Evolutionary conservation across 2,113 vertebrate species (phyloP), one percentile per base, ranked within the genome.

Genomic region (Gobius niger): DNA sequence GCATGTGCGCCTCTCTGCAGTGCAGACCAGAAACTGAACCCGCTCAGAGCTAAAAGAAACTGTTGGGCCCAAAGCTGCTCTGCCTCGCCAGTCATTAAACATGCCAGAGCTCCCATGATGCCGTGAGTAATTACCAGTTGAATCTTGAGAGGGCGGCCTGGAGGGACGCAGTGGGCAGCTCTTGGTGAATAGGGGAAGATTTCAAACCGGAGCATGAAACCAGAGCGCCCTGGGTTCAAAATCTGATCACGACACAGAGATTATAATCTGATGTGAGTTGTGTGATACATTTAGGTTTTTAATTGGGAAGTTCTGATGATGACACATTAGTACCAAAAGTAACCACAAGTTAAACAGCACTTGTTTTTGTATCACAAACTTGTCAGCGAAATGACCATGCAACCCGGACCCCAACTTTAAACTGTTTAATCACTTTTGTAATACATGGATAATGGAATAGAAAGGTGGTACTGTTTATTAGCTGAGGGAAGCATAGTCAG

Each of bases 101-200:
- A 79, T 85, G 86, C 81, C 82, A 88, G 78, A 78, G 77, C 77
- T 89, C 88, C 84, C 84, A 82, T 81, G 81, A 90, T 87, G 87
- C 77, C 77, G 74, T 69, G 85, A 85, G 84, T 90, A 90, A 90
- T 90, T 90, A 91, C 81, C 67, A 84, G 82, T 72, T 63, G 68
- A 62, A 79, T 82, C 76, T 57, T 34, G 18, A 80, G 68, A 85
- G 76, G 67, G 15, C 77, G 69, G 81, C 82, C 87, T 78, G 15
- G 74, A 86, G 86, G 77, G 81, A 84, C 60, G 16, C 72, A 77
- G 51, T 67, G 73, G 74, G 47, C 66, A 71, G 72, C 66, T 57
- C 63, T 82, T 2, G 63, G 66, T 67, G 65, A 66, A 76, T 19
- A 63, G 47, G 69, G 73, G 75, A 52, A 57, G 62, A 67, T 59